Base-by-base conservation (phyloP, 2,888 invertebrate species). In the Blastobasis adustella region DNA sequence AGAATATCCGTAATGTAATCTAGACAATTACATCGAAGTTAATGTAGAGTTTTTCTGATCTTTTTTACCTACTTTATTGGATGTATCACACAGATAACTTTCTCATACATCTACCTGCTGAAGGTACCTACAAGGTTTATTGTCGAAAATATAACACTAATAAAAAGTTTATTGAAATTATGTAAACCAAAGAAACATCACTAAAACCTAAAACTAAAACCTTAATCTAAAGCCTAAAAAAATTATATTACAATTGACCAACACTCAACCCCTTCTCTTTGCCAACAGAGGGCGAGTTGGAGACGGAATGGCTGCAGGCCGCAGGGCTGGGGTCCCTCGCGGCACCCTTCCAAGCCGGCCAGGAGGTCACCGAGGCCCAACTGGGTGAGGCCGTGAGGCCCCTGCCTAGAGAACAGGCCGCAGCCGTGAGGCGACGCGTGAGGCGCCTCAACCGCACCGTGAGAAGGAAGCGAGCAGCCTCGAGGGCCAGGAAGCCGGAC, bases 371-470 rank as follows among this genome's bases (percentile, higher is more conserved):
- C 45, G 92, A 92, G 73, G 89, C 90, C 56, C 90, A 93, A 74
- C 89, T 93, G 76, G 90, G 91, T 70, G 85, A 91, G 60, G 89
- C 91, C 41, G 84, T 92, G 63, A 76, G 91, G 61, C 83, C 92
- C 9, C 79, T 93, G 56, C 93, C 93, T 1, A 85, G 92, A 58
- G 93, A 92, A 58, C 94, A 96, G 82, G 95, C 94, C 0, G 93
- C 94, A 53, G 95, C 94, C 1, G 93, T 95, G 37, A 89, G 93
- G 60, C 89, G 93, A 51, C 88, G 95, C 23, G 94, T 96, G 38
- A 89, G 92, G 51, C 92, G 94, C 7, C 90, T 95, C 53, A 96
- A 95, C 81, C 91, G 93, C 57, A 95, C 95, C 0, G 90, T 95
- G 40, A 89, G 93, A 50, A 90, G 91, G 66, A 81, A 86, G 56